Percentiles rank a stretch among this genome's conserved stretches.
Evolutionary conservation across 2,888 invertebrate species (phyloP).

Genomic region (Ophion slaviceki): DNA sequence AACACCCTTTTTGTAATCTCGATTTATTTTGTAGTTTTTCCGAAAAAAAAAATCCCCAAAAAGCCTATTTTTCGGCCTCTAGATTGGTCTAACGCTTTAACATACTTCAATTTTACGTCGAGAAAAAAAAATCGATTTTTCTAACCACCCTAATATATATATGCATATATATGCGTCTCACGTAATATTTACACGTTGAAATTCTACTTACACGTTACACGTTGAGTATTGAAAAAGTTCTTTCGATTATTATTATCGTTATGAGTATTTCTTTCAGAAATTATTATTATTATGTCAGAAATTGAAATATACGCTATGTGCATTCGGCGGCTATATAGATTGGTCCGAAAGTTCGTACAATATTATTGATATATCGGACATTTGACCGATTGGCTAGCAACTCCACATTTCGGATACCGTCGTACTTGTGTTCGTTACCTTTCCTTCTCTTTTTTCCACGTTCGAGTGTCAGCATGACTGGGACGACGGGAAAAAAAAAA

Average conservation of each 20-base stretch:
- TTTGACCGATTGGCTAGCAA: constrained; percentile 34
- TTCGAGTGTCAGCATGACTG: constrained; percentile 2
- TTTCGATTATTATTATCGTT: constrained; percentile 61
- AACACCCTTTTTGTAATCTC: no score
- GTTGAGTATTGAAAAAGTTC: constrained; percentile 74
- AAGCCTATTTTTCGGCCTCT: no score
- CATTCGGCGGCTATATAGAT: constrained; percentile 72
- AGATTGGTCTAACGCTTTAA: no score
- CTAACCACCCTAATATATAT: neutral
- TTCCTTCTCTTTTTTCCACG: constrained; percentile 3
- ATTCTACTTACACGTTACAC: constrained; percentile 72
- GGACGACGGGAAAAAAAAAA: constrained; percentile 20
- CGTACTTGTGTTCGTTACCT: neutral
- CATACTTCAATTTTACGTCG: no score
- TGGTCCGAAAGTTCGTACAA: constrained; percentile 72
- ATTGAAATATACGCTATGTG: constrained; percentile 67
- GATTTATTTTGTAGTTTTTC: no score
- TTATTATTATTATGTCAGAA: neutral
- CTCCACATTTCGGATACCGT: constrained; percentile 35
- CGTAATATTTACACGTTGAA: constrained; percentile 73
- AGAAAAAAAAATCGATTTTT: no score
- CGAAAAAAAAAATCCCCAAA: no score
- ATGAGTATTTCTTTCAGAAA: constrained; percentile 1
- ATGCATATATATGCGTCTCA: constrained; percentile 61
- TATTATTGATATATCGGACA: constrained; percentile 50